A percentile compares a stretch with the other conserved stretches of the same genome.
Conservation (phyloP, 2,888 invertebrate species). For the Acleris emargana region DNA sequence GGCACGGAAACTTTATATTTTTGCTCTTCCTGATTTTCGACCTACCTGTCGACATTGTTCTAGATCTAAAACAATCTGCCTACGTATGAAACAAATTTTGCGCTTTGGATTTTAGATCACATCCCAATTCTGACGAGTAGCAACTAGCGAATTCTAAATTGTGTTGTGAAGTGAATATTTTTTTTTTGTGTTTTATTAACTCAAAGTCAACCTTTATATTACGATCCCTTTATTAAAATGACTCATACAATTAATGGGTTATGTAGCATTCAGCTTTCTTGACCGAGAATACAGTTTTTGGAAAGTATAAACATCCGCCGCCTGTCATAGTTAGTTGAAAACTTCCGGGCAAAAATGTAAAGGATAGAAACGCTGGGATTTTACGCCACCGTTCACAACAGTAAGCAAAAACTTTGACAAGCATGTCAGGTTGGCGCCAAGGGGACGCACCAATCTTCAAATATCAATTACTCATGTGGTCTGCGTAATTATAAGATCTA, state of each 20-base stretch:
- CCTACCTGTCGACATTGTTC: slow-evolving; percentile 11
- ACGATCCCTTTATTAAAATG: no score
- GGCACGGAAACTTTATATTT: slow-evolving; percentile 65
- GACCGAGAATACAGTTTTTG: no score
- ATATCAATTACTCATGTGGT: slow-evolving; percentile 50
- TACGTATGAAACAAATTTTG: background rate
- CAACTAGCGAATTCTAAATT: background rate
- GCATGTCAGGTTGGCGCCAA: slow-evolving; percentile 13
- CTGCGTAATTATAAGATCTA: slow-evolving; percentile 46
- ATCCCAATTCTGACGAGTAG: background rate
- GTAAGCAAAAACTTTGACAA: slow-evolving; percentile 2
- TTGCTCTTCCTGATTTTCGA: slow-evolving; percentile 52
- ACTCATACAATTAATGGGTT: no score
- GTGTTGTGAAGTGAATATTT: no score
- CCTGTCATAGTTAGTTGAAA: background rate
- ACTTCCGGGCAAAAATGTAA: background rate
- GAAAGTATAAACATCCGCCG: no score
- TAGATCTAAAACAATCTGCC: background rate
- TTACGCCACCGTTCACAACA: background rate
- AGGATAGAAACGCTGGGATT: background rate
- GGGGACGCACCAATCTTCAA: slow-evolving; percentile 43
- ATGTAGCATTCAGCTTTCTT: no score
- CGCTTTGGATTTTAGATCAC: background rate
- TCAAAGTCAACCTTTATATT: no score
- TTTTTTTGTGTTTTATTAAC: no score